phyloP scores from a whole-genome alignment of 2,113 vertebrate genomes.

The Phrynocephalus versicolor region DNA sequence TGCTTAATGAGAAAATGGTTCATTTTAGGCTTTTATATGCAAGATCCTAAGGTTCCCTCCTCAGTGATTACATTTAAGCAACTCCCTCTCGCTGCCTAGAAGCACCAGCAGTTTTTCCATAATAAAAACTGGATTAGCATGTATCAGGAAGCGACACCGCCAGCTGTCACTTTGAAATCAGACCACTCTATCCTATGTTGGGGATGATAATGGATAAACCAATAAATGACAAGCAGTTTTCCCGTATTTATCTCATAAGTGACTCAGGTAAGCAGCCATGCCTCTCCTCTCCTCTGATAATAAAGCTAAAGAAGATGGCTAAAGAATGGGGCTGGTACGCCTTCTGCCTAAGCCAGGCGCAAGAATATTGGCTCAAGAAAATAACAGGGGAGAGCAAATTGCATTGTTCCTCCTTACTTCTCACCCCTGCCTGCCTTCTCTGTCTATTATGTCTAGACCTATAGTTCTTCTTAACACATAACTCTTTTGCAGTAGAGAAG shows the following conservation, averaged over 20 bases:
- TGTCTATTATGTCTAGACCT: constrained; percentile 22
- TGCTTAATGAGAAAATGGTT: constrained; percentile 75
- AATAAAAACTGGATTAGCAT: constrained; percentile 99
- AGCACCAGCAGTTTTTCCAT: constrained; percentile 93
- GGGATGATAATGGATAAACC: constrained; percentile 87
- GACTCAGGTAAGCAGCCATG: constrained; percentile 62
- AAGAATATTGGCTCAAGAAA: constrained; percentile 34
- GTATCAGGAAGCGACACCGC: constrained; percentile 92
- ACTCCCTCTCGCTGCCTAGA: constrained; percentile 85
- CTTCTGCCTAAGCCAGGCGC: constrained; percentile 46
- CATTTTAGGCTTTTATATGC: constrained; percentile 74
- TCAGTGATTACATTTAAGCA: constrained; percentile 77
- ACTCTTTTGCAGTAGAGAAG: not conserved
- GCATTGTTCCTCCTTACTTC: constrained; percentile 13
- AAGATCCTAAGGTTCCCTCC: constrained; percentile 77
- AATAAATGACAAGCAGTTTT: constrained; percentile 83
- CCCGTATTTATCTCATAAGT: constrained; percentile 77
- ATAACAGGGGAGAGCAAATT: constrained; percentile 24
- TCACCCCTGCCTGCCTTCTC: constrained; percentile 53
- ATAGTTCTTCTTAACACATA: not conserved
- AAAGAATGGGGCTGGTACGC: constrained; percentile 43
- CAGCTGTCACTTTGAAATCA: constrained; percentile 98
- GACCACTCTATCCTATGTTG: constrained; percentile 84
- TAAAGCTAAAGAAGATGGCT: constrained; percentile 65
- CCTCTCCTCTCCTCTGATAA: constrained; percentile 64